Conservation (phyloP, 2,113 vertebrate species). For the Spilogale gracilis region DNA sequence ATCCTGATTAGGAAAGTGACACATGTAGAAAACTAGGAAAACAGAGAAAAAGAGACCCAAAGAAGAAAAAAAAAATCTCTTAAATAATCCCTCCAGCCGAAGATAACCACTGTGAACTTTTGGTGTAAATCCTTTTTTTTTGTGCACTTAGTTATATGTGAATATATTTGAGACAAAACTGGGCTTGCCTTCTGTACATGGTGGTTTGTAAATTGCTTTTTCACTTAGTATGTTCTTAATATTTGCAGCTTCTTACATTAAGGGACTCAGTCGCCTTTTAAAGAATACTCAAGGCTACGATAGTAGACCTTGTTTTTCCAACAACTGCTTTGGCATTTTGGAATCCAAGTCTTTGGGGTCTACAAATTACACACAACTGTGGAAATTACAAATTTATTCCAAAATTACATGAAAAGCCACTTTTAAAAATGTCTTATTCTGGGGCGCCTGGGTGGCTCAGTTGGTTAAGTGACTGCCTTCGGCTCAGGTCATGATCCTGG, state of each 20-base stretch:
- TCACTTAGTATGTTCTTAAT: neutral
- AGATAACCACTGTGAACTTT: neutral
- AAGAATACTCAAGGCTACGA: neutral
- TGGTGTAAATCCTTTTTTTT: neutral
- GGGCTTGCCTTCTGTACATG: neutral
- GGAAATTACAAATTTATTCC: neutral
- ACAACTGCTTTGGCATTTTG: neutral
- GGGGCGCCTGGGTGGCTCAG: too few species aligned
- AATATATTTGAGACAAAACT: neutral
- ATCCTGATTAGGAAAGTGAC: neutral
- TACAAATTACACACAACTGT: neutral
- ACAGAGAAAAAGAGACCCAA: neutral
- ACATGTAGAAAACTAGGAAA: neutral
- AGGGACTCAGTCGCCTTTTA: neutral
- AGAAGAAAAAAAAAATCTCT: neutral
- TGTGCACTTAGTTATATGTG: neutral
- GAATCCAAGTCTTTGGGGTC: neutral
- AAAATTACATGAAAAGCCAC: conserved; percentile 5
- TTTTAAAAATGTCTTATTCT: neutral
- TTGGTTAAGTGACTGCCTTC: too few species aligned
- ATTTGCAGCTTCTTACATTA: neutral
- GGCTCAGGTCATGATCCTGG: too few species aligned
- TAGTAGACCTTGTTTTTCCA: too few species aligned
- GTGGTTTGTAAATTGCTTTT: neutral
- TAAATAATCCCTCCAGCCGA: neutral